Conservation (phyloP, 2,797 vertebrate species). For the Poecilia wingei region DNA sequence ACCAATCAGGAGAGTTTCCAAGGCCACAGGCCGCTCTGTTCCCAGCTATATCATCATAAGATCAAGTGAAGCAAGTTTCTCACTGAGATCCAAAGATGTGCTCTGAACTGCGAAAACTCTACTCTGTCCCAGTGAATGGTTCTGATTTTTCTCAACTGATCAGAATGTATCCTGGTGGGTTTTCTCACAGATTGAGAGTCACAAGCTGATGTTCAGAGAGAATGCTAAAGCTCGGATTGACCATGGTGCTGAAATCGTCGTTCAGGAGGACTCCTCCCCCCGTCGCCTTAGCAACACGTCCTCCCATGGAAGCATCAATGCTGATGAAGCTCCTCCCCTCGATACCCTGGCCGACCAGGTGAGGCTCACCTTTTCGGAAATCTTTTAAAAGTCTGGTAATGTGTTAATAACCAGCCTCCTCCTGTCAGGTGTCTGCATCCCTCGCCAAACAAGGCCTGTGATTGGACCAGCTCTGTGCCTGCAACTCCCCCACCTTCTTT, state of each 20-base stretch:
- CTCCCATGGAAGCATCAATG: constrained; percentile 88
- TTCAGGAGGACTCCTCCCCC: constrained; percentile 85
- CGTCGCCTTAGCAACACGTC: constrained; percentile 87
- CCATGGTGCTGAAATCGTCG: constrained; percentile 91
- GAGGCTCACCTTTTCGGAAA: not conserved
- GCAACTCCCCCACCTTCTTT: not conserved
- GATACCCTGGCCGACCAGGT: constrained; percentile 86
- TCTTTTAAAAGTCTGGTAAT: not conserved
- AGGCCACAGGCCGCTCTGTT: not conserved
- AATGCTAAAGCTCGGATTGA: constrained; percentile 91
- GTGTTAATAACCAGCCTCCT: not conserved
- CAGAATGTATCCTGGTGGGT: not conserved
- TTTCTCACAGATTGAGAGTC: constrained; percentile 85
- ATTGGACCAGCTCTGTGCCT: constrained; percentile 63
- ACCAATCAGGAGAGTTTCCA: not conserved
- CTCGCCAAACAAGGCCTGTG: constrained; percentile 95
- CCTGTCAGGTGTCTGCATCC: constrained; percentile 84
- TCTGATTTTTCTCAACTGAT: not conserved
- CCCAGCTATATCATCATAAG: too few relatives aligned
- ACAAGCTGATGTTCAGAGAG: constrained; percentile 91
- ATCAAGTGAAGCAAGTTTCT: not conserved
- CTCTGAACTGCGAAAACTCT: not conserved
- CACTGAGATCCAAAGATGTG: not conserved
- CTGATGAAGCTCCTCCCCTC: constrained; percentile 88
- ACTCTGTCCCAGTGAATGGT: not conserved